phyloP scores from a whole-genome alignment of 2,888 invertebrate species.

The Balanococcus diminutus region DNA sequence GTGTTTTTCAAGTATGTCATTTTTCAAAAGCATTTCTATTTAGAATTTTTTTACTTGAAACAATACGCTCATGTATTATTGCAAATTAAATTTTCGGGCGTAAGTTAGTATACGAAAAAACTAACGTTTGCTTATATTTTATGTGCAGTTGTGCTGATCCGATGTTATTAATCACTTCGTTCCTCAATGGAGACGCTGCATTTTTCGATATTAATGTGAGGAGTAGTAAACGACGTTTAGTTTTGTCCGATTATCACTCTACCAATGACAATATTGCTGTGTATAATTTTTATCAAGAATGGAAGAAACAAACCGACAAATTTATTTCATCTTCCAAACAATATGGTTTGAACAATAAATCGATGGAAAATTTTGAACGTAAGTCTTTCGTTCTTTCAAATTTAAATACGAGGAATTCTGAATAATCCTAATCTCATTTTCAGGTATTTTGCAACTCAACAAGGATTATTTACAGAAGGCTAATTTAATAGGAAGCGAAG shows the following conservation, averaged over 20 bases:
- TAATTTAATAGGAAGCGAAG: not conserved
- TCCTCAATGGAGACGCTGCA: constrained; percentile 41
- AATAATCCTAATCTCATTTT: not conserved
- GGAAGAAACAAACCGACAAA: constrained; percentile 26
- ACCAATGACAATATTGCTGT: constrained; percentile 33
- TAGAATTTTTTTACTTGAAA: not conserved
- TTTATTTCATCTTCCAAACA: not conserved
- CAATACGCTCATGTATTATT: too few species aligned
- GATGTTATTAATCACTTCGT: constrained; percentile 42
- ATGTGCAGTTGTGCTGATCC: constrained; percentile 21
- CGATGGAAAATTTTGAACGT: constrained; percentile 45
- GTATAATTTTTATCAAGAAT: constrained; percentile 42
- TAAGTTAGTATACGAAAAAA: too few species aligned
- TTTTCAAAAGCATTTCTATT: not conserved
- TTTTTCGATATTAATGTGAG: constrained; percentile 26
- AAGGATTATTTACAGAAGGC: constrained; percentile 34
- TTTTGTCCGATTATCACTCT: constrained; percentile 28
- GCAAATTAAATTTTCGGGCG: too few species aligned
- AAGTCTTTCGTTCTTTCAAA: not conserved
- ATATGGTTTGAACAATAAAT: constrained; percentile 15
- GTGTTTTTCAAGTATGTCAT: constrained; percentile 63
- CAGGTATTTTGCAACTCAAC: constrained; percentile 24
- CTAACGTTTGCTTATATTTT: not conserved
- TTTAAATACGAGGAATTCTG: not conserved
- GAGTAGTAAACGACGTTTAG: constrained; percentile 38